Conservation (phyloP, 2,888 invertebrate genomes). For the Lordiphosa andalusiaca region DNA sequence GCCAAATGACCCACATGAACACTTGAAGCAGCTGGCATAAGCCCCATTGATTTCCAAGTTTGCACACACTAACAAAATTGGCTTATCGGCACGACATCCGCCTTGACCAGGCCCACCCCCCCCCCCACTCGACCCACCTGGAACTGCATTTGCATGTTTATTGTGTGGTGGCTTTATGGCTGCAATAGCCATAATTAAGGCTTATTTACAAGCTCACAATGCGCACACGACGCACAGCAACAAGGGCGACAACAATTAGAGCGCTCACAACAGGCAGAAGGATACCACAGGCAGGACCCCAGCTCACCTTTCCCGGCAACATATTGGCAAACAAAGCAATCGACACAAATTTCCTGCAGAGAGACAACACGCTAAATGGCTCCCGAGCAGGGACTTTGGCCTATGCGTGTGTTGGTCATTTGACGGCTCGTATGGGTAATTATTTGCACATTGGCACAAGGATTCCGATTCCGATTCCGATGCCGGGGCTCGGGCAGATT, state of each 20-base stretch:
- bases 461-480: no score
- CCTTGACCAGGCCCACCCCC: background rate
- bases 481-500: background rate
- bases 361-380: background rate
- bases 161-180: constrained; percentile 72
- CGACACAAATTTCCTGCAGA: constrained; percentile 32
- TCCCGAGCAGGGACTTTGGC: constrained; percentile 1
- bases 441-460: constrained; percentile 54
- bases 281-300: constrained; percentile 9
- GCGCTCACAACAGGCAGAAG: constrained; percentile 10
- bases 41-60: no score
- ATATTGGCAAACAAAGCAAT: constrained; percentile 54
- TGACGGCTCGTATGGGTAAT: constrained; percentile 68
- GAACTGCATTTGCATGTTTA: constrained; percentile 68
- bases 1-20: no score
- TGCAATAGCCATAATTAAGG: constrained; percentile 71
- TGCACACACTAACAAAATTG: no score
- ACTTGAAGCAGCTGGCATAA: no score
- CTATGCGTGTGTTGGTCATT: constrained; percentile 34
- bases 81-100: no score
- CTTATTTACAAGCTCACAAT: constrained; percentile 70
- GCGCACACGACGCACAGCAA: constrained; percentile 31
- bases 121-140: constrained; percentile 12
- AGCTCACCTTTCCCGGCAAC: constrained; percentile 47
- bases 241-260: constrained; percentile 17